Base-by-base conservation (phyloP, 2,797 vertebrate species). In the Harpagifer antarcticus region DNA sequence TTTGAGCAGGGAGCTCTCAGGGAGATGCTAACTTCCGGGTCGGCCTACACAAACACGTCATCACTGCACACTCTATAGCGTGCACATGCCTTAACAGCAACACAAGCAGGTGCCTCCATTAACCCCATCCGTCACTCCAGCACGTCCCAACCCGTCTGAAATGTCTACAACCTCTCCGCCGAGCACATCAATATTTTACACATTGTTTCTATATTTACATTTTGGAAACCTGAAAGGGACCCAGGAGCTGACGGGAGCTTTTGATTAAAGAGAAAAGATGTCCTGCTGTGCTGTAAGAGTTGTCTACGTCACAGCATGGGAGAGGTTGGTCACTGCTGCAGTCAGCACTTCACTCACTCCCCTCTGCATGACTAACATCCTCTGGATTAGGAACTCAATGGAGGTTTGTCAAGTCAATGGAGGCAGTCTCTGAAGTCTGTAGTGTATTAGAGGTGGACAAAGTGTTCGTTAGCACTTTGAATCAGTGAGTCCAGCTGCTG, bases 121-220 rank as follows among this genome's bases (percentile, higher is more conserved):
- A 72, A 76, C 55, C 52, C 58, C 57, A 14, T 55, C 63, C 48
- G 19, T 17, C 50, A 33, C 52, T 20, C 48, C 65, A 53, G 20
- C 50, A 61, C 48, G 43, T 68, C 55, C 53, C 62, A 49, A 42
- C 40, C 50, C 8, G 1, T 72, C 45, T 82, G 52, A 78, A 77
- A 85, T 53, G 72, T 85, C 78, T 80, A 73, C 74, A 84, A 53
- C 56, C 68, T 76, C 71, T 67, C 60, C 50, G 59, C 72, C 27
- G 45, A 85, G 55, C 12, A 10, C 83, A 87, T 89, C 61, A 83
- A 87, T 87, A 83, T 84, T 87, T 89, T 37, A 89, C 55, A 64
- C 62, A 14, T 79, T 56, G 55, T 69, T 86, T 82, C 81, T 84
- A 68, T 90, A 84, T 86, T 88, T 85, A 86, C 54, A 67, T 84